phyloP scores from a whole-genome alignment of 2,113 vertebrate genomes.

The Crotalus tigris region DNA sequence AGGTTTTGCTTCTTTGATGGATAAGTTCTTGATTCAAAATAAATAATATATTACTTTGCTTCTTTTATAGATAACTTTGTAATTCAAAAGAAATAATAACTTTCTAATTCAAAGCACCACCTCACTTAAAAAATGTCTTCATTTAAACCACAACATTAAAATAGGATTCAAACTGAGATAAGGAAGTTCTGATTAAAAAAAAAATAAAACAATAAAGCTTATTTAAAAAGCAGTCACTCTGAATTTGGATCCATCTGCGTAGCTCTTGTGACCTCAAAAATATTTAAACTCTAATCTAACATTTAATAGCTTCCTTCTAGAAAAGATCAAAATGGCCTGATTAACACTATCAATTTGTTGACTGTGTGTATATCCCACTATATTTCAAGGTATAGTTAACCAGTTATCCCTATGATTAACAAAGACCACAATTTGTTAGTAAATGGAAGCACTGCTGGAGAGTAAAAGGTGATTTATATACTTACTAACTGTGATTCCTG shows the following conservation, averaged over 20 bases:
- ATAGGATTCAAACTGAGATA: not conserved
- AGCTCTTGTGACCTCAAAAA: not conserved
- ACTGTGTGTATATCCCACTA: not conserved
- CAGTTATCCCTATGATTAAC: not conserved
- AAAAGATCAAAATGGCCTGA: not conserved
- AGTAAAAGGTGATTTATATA: not conserved
- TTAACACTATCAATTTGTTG: not conserved
- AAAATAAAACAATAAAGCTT: not conserved
- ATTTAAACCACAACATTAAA: not conserved
- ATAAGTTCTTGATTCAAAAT: slow-evolving; percentile 1
- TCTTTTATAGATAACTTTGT: not conserved
- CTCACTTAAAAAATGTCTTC: not conserved
- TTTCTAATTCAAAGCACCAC: not conserved
- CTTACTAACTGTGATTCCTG: not conserved
- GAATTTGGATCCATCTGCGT: not conserved
- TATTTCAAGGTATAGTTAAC: not conserved
- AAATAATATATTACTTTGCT: not conserved
- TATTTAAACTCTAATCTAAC: not conserved
- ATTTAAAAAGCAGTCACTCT: not conserved
- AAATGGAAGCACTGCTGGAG: not conserved
- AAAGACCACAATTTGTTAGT: not conserved
- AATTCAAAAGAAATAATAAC: slow-evolving; percentile 11
- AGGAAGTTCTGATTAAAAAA: not conserved
- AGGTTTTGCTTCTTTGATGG: not conserved
- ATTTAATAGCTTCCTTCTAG: not conserved